Conservation (phyloP, 2,113 vertebrate species). For the Neofelis nebulosa region DNA sequence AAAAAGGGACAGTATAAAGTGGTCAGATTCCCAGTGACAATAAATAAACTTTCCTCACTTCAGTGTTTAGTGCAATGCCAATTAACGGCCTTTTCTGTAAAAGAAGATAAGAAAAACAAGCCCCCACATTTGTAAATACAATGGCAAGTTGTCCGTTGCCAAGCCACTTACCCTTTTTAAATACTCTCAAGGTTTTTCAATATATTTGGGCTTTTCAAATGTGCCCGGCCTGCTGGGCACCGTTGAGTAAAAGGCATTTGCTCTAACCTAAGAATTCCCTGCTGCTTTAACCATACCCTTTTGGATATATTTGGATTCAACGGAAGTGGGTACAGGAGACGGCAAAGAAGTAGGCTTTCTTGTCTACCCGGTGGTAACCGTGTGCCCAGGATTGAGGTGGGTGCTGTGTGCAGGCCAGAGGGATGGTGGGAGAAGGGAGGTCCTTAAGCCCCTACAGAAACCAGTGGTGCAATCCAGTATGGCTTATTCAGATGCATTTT, state of each 20-base stretch:
- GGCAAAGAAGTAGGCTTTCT: conserved; percentile 52
- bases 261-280: conserved; percentile 85
- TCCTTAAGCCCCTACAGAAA: conserved; percentile 83
- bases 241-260: conserved; percentile 85
- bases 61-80: conserved; percentile 77
- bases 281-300: conserved; percentile 81
- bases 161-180: conserved; percentile 80
- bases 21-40: conserved; percentile 75
- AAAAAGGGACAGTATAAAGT: conserved; percentile 70
- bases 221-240: conserved; percentile 89
- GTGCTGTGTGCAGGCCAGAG: conserved; percentile 78
- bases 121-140: conserved; percentile 83
- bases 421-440: conserved; percentile 68
- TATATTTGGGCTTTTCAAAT: conserved; percentile 83
- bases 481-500: conserved; percentile 87
- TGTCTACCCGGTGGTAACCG: conserved; percentile 70
- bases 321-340: conserved; percentile 72
- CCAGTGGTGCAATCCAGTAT: conserved; percentile 85
- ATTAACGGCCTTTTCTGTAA: conserved; percentile 75
- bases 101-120: conserved; percentile 87
- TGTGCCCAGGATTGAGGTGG: conserved; percentile 80
- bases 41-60: conserved; percentile 77
- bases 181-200: conserved; percentile 79
- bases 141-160: conserved; percentile 78
- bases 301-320: conserved; percentile 72